phyloP scores from a whole-genome alignment of 2,797 vertebrate genomes.

The Cryptoprocta ferox region DNA sequence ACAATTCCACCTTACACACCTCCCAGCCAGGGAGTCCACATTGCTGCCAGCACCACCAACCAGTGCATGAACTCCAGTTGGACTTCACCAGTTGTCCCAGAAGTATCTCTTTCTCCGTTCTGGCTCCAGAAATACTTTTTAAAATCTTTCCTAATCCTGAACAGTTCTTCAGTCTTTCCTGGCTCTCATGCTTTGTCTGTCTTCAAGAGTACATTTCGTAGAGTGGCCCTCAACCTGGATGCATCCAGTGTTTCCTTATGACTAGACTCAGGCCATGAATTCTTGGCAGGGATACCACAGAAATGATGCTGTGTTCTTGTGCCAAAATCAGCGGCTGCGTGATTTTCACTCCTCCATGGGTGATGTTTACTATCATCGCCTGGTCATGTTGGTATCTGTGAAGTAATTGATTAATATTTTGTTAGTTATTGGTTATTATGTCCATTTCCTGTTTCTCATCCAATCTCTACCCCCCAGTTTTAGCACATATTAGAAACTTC shows the following conservation, averaged over 20 bases:
- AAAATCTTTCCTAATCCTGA: not conserved
- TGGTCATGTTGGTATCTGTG: not conserved
- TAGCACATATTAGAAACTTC: not conserved
- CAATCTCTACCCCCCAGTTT: not conserved
- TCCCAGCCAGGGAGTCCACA: not conserved
- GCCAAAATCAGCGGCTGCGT: not conserved
- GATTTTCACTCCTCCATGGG: not conserved
- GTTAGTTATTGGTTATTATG: not conserved
- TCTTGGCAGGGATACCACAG: not conserved
- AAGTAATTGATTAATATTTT: not conserved
- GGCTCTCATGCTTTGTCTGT: not conserved
- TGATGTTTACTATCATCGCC: not conserved
- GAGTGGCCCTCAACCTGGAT: not conserved
- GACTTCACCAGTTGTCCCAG: not conserved
- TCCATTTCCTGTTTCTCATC: not conserved
- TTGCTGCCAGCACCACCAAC: not conserved
- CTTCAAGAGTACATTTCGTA: not conserved
- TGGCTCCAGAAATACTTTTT: not conserved
- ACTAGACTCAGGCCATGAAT: not conserved
- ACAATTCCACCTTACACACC: rapidly evolving
- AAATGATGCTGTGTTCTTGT: not conserved
- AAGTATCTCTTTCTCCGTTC: not conserved
- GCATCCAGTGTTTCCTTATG: not conserved
- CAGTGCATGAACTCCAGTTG: too few relatives aligned
- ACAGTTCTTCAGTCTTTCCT: not conserved